A percentile compares a stretch with the other conserved stretches of the same genome.
These are phyloP conservation scores for Teleopsis dalmanni DNA, from an alignment of 1,140 invertebrate species.

Conservation along the genomic window DNA sequence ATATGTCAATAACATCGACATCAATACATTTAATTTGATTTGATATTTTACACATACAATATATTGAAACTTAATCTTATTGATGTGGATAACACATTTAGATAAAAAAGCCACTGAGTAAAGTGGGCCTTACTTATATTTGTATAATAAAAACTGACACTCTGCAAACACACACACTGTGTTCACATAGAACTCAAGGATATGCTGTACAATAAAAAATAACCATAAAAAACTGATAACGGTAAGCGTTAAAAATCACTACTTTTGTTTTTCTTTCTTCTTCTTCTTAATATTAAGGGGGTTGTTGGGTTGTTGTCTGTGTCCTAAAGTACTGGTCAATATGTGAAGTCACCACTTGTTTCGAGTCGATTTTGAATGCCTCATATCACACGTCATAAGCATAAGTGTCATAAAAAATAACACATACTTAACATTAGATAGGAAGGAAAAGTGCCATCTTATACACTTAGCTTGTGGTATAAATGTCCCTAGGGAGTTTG, in stretches of 20 bases:
- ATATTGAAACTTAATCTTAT: conserved; percentile 32
- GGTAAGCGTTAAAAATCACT: neutral
- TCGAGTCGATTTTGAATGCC: neutral
- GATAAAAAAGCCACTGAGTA: conserved; percentile 8
- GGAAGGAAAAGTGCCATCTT: neutral
- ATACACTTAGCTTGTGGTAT: neutral
- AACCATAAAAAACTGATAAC: neutral
- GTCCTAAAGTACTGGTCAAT: too few relatives aligned
- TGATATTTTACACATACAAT: conserved; percentile 31
- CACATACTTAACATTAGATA: neutral
- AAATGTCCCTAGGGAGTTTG: neutral
- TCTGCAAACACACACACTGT: neutral
- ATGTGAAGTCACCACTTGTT: too few relatives aligned
- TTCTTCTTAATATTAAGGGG: too few relatives aligned
- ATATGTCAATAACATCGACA: conserved; percentile 40
- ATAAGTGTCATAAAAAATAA: conserved; percentile 12
- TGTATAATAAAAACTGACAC: neutral
- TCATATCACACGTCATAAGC: conserved; percentile 5
- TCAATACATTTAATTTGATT: conserved; percentile 43
- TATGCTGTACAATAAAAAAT: neutral
- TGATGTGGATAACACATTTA: conserved; percentile 39
- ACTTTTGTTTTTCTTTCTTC: too few relatives aligned
- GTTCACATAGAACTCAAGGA: neutral
- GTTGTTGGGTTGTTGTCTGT: too few relatives aligned
- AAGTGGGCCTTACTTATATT: neutral